phyloP scores from a whole-genome alignment of 1,140 invertebrate species.

The Babylonia areolata region DNA sequence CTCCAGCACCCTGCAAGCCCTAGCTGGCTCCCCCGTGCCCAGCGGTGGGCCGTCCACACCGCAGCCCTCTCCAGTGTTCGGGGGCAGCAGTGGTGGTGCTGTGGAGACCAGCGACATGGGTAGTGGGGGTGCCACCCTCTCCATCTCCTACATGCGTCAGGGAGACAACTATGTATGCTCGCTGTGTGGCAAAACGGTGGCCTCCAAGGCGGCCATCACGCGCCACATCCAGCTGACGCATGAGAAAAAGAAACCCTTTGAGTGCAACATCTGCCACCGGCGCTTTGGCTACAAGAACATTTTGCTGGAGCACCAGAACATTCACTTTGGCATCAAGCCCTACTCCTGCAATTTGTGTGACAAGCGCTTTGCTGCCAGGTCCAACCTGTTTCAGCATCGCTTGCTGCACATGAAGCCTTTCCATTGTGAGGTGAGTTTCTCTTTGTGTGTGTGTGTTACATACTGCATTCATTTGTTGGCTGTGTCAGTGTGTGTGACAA shows the following conservation, averaged over 20 bases:
- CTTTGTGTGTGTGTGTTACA: no score
- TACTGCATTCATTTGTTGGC: no score
- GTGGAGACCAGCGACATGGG: constrained; percentile 36
- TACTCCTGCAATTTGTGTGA: constrained; percentile 69
- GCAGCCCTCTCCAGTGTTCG: constrained; percentile 10
- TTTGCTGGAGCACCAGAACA: constrained; percentile 68
- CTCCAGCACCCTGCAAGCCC: not conserved
- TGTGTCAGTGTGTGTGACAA: no score
- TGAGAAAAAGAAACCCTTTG: constrained; percentile 66
- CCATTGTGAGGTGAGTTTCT: constrained; percentile 47
- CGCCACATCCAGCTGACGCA: constrained; percentile 64
- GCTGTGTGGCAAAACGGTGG: constrained; percentile 59
- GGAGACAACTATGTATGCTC: constrained; percentile 58
- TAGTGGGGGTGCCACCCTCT: constrained; percentile 35
- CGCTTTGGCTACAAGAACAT: constrained; percentile 68
- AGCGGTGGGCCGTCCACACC: constrained; percentile 10
- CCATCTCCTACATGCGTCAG: constrained; percentile 50
- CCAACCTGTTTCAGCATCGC: constrained; percentile 67
- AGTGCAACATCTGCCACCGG: constrained; percentile 66
- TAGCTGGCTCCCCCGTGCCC: not conserved
- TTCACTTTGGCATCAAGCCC: constrained; percentile 71
- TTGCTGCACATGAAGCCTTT: constrained; percentile 64
- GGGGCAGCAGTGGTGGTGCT: not conserved
- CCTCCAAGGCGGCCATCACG: constrained; percentile 65
- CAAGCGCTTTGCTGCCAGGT: constrained; percentile 67